Conservation (phyloP, 2,113 vertebrate species). For the Opisthocomus hoazin region DNA sequence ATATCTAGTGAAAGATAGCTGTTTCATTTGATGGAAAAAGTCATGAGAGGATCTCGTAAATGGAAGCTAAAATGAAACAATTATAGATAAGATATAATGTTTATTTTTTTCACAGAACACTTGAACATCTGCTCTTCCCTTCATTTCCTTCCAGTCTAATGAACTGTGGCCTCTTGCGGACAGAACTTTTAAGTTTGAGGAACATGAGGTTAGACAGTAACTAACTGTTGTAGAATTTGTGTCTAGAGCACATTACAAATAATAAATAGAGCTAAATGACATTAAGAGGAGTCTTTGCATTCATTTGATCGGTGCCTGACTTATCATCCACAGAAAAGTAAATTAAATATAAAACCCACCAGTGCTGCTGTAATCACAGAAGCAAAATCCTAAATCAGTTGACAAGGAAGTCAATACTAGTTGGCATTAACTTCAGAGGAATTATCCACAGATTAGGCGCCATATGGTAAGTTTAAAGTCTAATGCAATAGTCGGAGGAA, state of each 20-base stretch:
- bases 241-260: not conserved
- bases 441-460: not conserved
- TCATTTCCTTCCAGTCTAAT: not conserved
- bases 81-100: not conserved
- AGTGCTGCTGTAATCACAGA: not conserved
- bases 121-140: not conserved
- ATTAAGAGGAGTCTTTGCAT: conserved; percentile 9
- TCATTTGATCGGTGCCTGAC: not conserved
- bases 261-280: conserved; percentile 9
- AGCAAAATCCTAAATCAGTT: not conserved
- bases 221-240: not conserved
- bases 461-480: not conserved
- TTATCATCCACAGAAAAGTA: not conserved
- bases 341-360: not conserved
- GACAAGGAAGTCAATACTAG: not conserved
- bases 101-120: not conserved
- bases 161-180: not conserved
- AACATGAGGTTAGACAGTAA: not conserved
- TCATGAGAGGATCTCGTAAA: not conserved
- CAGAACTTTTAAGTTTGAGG: not conserved
- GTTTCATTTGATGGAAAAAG: not conserved
- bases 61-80: not conserved
- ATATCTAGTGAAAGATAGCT: not conserved
- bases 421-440: not conserved
- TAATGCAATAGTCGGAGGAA: not conserved